Conservation (phyloP, 2,888 invertebrate species). For the Entomobrya proxima region DNA sequence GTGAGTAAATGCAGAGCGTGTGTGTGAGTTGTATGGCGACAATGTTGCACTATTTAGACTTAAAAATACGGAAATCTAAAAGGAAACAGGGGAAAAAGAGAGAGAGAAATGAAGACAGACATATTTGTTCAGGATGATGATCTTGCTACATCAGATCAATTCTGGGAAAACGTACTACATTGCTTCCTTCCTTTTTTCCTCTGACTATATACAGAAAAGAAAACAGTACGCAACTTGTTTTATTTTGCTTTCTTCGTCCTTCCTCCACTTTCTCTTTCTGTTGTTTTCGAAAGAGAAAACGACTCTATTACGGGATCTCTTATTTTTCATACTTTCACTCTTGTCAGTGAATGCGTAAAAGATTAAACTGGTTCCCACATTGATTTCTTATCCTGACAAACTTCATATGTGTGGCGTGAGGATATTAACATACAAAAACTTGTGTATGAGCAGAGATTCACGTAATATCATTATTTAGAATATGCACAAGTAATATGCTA, state of each 20-base stretch:
- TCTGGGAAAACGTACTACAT: background rate
- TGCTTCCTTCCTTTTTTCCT: slow-evolving; percentile 12
- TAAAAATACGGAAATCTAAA: slow-evolving; percentile 18
- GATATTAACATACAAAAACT: too few relatives aligned
- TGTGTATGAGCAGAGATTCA: too few relatives aligned
- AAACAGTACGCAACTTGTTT: too few relatives aligned
- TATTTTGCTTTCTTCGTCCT: slow-evolving; percentile 9
- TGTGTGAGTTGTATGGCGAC: slow-evolving; percentile 41
- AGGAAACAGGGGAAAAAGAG: background rate
- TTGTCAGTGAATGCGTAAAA: slow-evolving; percentile 30
- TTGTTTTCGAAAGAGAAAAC: slow-evolving; percentile 30
- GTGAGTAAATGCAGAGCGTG: background rate
- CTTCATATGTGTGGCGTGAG: slow-evolving; percentile 20
- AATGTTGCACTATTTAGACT: slow-evolving; percentile 59
- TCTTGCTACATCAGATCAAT: slow-evolving; percentile 38
- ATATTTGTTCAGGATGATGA: slow-evolving; percentile 52
- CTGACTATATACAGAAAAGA: too few relatives aligned
- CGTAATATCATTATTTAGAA: too few relatives aligned
- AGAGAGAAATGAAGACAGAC: slow-evolving; percentile 49
- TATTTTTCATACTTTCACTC: slow-evolving; percentile 47
- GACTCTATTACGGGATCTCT: slow-evolving; percentile 41
- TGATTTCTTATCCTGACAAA: slow-evolving; percentile 21
- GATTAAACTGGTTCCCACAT: slow-evolving; percentile 28
- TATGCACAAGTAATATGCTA: background rate
- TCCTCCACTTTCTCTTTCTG: background rate